Evolutionary conservation across 37 sponge, comb jelly and placozoan genomes (phyloP).

Genomic region (Ephydatia muelleri): DNA sequence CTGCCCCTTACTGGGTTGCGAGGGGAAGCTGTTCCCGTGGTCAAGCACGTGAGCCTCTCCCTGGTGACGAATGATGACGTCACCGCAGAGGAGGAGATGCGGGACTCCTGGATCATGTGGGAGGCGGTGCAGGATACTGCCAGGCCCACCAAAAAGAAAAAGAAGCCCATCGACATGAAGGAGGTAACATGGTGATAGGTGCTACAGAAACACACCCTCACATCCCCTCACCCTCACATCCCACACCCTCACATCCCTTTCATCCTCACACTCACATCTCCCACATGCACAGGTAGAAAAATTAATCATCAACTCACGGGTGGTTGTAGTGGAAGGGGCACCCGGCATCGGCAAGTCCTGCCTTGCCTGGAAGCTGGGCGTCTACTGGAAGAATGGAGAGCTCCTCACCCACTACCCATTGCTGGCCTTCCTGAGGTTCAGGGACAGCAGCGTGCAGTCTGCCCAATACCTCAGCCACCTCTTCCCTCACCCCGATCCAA

Average conservation of each 20-base stretch:
- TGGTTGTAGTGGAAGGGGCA: conserved; percentile 20
- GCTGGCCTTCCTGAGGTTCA: conserved; percentile 2
- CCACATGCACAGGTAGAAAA: too few relatives aligned
- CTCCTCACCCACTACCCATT: background rate
- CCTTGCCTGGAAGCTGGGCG: conserved; percentile 17
- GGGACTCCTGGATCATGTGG: background rate
- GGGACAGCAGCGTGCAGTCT: conserved; percentile 12
- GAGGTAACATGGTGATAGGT: background rate
- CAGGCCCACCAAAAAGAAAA: background rate
- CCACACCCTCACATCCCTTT: background rate
- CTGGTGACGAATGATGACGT: background rate
- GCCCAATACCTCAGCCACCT: conserved; percentile 4
- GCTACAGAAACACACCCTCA: background rate
- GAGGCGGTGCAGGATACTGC: background rate
- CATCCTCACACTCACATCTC: background rate
- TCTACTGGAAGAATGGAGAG: background rate
- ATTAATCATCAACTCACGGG: background rate
- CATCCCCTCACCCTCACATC: background rate
- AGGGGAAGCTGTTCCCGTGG: background rate
- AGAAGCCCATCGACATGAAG: background rate
- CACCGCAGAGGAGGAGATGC: background rate
- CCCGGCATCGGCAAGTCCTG: conserved; percentile 45
- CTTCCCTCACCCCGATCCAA: background rate
- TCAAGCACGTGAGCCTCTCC: background rate
- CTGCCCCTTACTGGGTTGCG: background rate